Evolutionary conservation across 2,888 invertebrate genomes (phyloP).

Genomic region (Spicauda simplicius): DNA sequence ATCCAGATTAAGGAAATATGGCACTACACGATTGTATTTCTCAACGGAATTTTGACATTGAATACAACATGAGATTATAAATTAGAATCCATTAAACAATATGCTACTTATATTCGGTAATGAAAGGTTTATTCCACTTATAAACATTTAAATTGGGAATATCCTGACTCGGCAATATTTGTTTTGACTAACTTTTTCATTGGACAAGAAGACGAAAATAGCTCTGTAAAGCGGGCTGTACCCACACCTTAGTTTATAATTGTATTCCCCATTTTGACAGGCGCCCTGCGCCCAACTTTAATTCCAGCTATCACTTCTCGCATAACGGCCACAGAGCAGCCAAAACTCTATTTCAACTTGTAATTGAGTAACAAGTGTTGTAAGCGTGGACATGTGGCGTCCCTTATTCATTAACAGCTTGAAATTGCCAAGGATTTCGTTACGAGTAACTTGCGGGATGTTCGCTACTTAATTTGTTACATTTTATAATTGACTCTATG

Average conservation of each 20-base stretch:
- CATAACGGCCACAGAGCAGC: constrained; percentile 10
- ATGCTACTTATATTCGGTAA: too few species aligned
- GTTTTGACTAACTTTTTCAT: too few species aligned
- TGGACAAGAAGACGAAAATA: too few species aligned
- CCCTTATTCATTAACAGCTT: constrained; percentile 26
- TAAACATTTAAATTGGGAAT: too few species aligned
- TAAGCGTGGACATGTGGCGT: constrained; percentile 39
- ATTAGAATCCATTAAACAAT: too few species aligned
- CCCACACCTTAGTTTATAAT: constrained; percentile 33
- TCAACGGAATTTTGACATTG: too few species aligned
- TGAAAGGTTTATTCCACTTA: too few species aligned
- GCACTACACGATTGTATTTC: too few species aligned
- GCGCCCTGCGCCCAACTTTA: constrained; percentile 23
- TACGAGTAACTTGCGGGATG: constrained; percentile 13
- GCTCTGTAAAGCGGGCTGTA: too few species aligned
- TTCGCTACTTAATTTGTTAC: neutral
- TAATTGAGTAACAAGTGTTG: constrained; percentile 51
- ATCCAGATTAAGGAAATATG: too few species aligned
- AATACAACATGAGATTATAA: too few species aligned
- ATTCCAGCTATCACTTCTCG: constrained; percentile 27
- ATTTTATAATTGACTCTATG: neutral
- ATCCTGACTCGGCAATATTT: too few species aligned
- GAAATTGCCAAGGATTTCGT: constrained; percentile 18
- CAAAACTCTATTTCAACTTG: constrained; percentile 43
- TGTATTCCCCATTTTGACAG: constrained; percentile 32